A percentile compares a stretch with the other conserved stretches of the same genome.
Conservation (phyloP, 2,113 vertebrate genomes). For the Circaetus cinerascens region DNA sequence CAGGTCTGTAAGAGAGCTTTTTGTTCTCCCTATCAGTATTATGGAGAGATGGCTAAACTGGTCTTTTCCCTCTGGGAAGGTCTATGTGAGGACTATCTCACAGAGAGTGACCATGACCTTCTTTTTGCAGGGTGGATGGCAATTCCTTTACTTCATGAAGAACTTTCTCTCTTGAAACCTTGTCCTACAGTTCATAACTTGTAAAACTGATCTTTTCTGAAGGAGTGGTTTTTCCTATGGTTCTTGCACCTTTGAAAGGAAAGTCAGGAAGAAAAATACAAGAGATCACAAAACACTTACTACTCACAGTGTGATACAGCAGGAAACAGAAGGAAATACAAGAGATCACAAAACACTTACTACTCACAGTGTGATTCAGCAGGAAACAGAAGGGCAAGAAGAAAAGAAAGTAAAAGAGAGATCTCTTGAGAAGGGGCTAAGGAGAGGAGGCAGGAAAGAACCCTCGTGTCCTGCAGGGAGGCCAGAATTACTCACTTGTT, state of each 20-base stretch:
- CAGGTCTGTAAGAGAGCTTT: not conserved
- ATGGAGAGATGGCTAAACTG: not conserved
- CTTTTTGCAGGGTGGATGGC: not conserved
- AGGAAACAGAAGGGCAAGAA: not conserved
- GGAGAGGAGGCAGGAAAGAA: not conserved
- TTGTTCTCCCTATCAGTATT: not conserved
- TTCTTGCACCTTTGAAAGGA: not conserved
- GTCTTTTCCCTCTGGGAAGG: not conserved
- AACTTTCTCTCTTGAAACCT: not conserved
- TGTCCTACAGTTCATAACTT: not conserved
- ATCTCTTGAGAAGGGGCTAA: not conserved
- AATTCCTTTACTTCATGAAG: not conserved
- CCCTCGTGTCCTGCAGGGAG: not conserved
- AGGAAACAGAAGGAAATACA: not conserved
- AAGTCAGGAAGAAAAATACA: not conserved
- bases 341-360: not conserved
- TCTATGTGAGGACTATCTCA: not conserved
- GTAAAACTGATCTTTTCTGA: not conserved
- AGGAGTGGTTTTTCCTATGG: not conserved
- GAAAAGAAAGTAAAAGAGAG: not conserved
- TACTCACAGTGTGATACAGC: not conserved
- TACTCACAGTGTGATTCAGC: not conserved
- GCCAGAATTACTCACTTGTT: not conserved
- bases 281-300: not conserved
- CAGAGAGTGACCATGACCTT: not conserved